phyloP scores from a whole-genome alignment of 92 coral and sea anemone species.

The Epizoanthus fatuus region DNA sequence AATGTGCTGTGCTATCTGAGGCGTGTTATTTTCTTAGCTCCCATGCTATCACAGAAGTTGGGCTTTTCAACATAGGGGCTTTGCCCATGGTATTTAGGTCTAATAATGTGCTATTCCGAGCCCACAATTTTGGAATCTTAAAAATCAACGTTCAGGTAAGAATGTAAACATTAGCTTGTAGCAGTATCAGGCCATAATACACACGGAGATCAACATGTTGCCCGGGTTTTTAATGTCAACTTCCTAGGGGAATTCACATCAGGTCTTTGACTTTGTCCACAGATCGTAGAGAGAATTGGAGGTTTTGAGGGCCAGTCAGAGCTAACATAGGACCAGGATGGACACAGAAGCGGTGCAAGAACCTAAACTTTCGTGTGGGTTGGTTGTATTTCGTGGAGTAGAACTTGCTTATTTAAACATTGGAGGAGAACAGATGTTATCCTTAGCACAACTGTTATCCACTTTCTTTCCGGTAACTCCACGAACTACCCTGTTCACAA shows the following conservation, averaged over 20 bases:
- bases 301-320: conserved; percentile 25
- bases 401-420: conserved; percentile 91
- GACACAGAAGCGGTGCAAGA: conserved; percentile 43
- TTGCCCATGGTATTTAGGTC: conserved; percentile 28
- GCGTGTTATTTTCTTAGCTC: conserved; percentile 50
- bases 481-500: conserved; percentile 91
- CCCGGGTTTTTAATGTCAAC: conserved; percentile 44
- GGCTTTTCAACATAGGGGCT: conserved; percentile 27
- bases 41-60: conserved; percentile 38
- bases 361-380: conserved; percentile 73
- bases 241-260: conserved; percentile 48
- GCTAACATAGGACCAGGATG: conserved; percentile 46
- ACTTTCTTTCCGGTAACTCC: conserved; percentile 84
- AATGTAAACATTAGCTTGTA: background rate
- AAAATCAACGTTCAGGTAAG: conserved; percentile 15
- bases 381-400: conserved; percentile 84
- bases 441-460: conserved; percentile 88
- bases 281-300: conserved; percentile 43
- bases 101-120: conserved; percentile 17
- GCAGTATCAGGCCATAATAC: background rate
- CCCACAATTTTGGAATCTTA: conserved; percentile 12
- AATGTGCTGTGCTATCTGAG: conserved; percentile 75
- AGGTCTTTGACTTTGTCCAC: conserved; percentile 52
- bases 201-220: background rate
- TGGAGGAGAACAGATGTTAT: conserved; percentile 89